These are phyloP conservation scores for Drosophila sordidapex DNA, from an alignment of 2,888 invertebrate genomes.

Conservation along the genomic window DNA sequence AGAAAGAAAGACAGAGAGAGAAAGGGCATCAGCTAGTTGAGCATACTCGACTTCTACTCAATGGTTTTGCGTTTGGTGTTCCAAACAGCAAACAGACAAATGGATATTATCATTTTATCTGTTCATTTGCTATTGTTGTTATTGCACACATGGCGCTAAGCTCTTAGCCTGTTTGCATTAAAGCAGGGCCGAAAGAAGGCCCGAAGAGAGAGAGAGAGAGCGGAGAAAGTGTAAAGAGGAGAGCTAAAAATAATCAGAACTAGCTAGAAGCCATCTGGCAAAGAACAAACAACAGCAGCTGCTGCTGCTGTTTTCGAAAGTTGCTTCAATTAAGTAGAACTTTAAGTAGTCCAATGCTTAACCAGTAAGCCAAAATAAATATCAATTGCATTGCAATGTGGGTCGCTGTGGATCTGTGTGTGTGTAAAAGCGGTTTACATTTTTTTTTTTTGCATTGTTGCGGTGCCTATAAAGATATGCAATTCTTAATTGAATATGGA, in stretches of 20 bases:
- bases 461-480: constrained; percentile 53
- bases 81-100: constrained; percentile 68
- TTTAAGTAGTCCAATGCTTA: constrained; percentile 32
- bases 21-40: not conserved
- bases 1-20: too few relatives aligned
- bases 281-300: constrained; percentile 41
- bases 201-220: not conserved
- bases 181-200: constrained; percentile 20
- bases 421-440: constrained; percentile 22
- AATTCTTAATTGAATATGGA: constrained; percentile 69
- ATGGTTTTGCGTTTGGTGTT: constrained; percentile 20
- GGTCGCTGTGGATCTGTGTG: constrained; percentile 1
- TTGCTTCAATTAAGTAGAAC: constrained; percentile 45
- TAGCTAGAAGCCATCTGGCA: constrained; percentile 32
- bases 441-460: constrained; percentile 20
- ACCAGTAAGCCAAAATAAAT: constrained; percentile 52
- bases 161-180: constrained; percentile 66
- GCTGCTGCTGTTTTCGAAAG: constrained; percentile 2
- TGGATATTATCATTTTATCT: constrained; percentile 78
- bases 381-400: constrained; percentile 51
- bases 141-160: constrained; percentile 65
- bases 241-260: constrained; percentile 3
- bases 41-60: not conserved
- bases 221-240: not conserved
- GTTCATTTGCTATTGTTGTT: constrained; percentile 57